A percentile compares a stretch with the other conserved stretches of the same genome.
Evolutionary conservation across 2,888 invertebrate genomes (phyloP).

Genomic region (Drosophila leonis): DNA sequence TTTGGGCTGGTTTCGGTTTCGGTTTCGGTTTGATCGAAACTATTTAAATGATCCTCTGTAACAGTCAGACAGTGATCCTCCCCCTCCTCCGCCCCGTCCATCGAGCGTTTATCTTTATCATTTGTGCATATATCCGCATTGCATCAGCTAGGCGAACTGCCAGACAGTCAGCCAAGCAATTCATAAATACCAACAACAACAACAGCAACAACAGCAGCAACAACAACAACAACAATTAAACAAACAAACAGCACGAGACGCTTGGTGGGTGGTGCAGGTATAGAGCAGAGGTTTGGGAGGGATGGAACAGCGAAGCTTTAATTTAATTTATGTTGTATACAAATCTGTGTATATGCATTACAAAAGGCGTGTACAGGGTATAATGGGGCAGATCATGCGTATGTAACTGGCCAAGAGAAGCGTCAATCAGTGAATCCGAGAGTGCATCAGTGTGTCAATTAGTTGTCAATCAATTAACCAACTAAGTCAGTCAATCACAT

Average conservation of each 20-base stretch:
- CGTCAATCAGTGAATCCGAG: background rate
- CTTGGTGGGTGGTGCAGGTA: conserved; percentile 18
- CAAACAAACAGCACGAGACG: conserved; percentile 68
- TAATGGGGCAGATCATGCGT: background rate
- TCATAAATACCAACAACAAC: conserved; percentile 63
- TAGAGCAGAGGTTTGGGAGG: too few species aligned
- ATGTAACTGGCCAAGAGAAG: background rate
- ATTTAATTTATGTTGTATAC: conserved; percentile 26
- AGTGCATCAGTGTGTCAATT: background rate
- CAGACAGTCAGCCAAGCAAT: conserved; percentile 70
- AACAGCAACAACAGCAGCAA: too few species aligned
- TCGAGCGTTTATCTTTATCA: conserved; percentile 49
- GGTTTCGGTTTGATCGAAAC: conserved; percentile 27
- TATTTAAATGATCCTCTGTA: conserved; percentile 37
- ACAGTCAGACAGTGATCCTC: background rate
- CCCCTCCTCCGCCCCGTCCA: background rate
- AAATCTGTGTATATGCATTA: conserved; percentile 1
- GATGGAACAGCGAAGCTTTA: conserved; percentile 15
- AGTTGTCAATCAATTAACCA: background rate
- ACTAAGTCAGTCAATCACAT: background rate
- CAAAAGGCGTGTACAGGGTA: background rate
- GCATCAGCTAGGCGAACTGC: conserved; percentile 52
- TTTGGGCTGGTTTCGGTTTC: background rate
- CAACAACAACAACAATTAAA: conserved; percentile 60
- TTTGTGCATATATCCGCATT: conserved; percentile 74